Base-by-base conservation (phyloP, 2,113 vertebrate genomes). In the Galeopterus variegatus region DNA sequence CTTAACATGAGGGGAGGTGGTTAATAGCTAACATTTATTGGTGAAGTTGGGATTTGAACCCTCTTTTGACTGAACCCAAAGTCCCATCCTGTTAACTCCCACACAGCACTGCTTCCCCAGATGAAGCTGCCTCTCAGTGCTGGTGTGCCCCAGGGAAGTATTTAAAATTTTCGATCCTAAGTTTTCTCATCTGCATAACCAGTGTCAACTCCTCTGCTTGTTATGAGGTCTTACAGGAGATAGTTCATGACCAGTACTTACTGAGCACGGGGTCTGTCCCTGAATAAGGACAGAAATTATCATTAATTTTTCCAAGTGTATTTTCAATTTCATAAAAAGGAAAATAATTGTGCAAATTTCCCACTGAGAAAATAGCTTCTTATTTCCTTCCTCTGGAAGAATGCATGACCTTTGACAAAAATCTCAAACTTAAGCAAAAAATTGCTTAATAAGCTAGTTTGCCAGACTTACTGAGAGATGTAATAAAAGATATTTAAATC, bases 301-400 rank as follows among this genome's bases (percentile, higher is more conserved):
- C 54, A 85, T 62, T 52, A 79, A 96, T 80, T 93, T 94, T 76
- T 73, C 24, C 33, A 87, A 58, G 13, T 83, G 3, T 75, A 75
- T 65, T 96, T 96, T 92, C 9, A 93, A 60, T 65, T 12, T 65
- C 75, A 94, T 90, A 88, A 84, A 36, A 93, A 75, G 24, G 13
- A 67, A 94, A 83, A 73, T 60, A 82, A 70, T 92, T 96, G 77
- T 95, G 41, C 52, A 93, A 84, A 95, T 77, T 96, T 94, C 48
- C 8, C 58, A 64, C 48, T 88, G 33, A 24, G n/a, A 69, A 90
- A 88, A 83, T 6, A 76, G 28, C 15, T 56, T 95, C 58, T 95
- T 73, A 77, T 77, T 95, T 97, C 62, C 45, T 85, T 94, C 64
- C 67, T 81, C 41, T 84, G 77, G 76, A 88, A 95, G 52, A 92